Conservation (phyloP, 2,888 invertebrate species). For the Calephelis perditalis region DNA sequence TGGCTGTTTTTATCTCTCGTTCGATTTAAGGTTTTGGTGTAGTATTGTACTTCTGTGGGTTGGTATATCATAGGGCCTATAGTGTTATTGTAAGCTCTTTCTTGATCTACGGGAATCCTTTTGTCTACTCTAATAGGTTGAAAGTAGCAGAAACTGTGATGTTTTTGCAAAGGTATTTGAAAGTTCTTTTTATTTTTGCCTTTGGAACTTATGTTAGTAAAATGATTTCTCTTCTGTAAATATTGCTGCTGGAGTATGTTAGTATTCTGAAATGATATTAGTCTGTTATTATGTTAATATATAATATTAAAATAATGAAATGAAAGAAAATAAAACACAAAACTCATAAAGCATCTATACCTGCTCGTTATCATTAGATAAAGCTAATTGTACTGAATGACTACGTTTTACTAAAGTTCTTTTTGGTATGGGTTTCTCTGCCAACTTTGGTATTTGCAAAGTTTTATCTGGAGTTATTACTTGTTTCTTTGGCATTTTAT, state of each 20-base stretch:
- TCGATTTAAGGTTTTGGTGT: slow-evolving; percentile 70
- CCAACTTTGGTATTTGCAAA: slow-evolving; percentile 71
- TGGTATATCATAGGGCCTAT: slow-evolving; percentile 71
- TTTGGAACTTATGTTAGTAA: slow-evolving; percentile 70
- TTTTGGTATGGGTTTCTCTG: slow-evolving; percentile 72
- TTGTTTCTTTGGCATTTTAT: slow-evolving; percentile 64
- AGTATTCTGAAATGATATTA: slow-evolving; percentile 77
- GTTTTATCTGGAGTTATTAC: slow-evolving; percentile 66
- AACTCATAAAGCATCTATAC: slow-evolving; percentile 57
- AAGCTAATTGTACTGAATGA: slow-evolving; percentile 62
- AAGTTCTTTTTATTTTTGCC: slow-evolving; percentile 80
- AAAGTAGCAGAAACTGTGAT: slow-evolving; percentile 82
- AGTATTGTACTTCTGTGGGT: slow-evolving; percentile 60
- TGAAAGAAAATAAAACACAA: slow-evolving; percentile 36
- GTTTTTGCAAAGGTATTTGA: slow-evolving; percentile 81
- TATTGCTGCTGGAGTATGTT: slow-evolving; percentile 77
- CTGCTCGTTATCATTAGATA: slow-evolving; percentile 57
- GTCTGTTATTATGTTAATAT: slow-evolving; percentile 43
- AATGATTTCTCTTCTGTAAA: slow-evolving; percentile 77
- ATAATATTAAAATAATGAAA: slow-evolving; percentile 34
- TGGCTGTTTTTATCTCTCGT: slow-evolving; percentile 67
- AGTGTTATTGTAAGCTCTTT: slow-evolving; percentile 63
- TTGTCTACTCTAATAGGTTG: slow-evolving; percentile 81
- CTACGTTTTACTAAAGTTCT: slow-evolving; percentile 60
- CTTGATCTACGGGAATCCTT: slow-evolving; percentile 68